phyloP scores from a whole-genome alignment of 2,113 vertebrate genomes.

The mouse (Mus musculus) region GRCm39 chr6:32714001-32714500 shows the following conservation, averaged over 20 bases:
- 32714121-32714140: neutral
- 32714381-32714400: neutral
- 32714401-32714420: neutral
- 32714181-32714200: neutral
- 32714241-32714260: neutral
- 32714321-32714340: neutral
- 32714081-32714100: neutral
- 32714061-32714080: neutral
- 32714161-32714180: neutral
- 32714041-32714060: neutral
- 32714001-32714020: neutral
- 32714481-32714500: neutral
- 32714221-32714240: neutral
- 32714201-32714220: no score
- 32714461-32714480: neutral
- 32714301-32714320: neutral
- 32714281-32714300: no score
- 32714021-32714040: neutral
- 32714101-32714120: neutral
- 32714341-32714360: neutral
- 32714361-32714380: neutral
- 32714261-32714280: neutral
- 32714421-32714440: neutral
- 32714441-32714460: neutral
- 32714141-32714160: no score